Conservation (phyloP, 30 jellyfish, hydroid and myxozoan species). For the Clytia hemisphaerica region DNA sequence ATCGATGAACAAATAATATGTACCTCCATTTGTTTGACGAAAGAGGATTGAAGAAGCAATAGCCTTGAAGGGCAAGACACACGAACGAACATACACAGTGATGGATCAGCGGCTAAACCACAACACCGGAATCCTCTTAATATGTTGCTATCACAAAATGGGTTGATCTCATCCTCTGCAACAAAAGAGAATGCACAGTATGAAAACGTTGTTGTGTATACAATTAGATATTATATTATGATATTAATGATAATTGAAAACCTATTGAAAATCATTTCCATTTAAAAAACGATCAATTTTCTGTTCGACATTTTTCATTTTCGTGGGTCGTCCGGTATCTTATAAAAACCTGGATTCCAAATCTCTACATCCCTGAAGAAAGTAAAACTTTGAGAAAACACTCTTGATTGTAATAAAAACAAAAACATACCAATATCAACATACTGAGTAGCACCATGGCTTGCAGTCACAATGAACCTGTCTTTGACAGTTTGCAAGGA, state of each 20-base stretch:
- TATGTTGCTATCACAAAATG: slow-evolving; percentile 18
- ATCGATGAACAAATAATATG: no score
- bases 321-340: no score
- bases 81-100: slow-evolving; percentile 5
- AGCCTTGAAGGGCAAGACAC: slow-evolving; percentile 15
- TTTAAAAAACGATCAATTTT: no score
- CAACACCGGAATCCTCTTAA: slow-evolving; percentile 27
- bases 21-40: slow-evolving; percentile 38
- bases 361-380: no score
- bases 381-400: no score
- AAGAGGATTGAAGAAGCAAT: slow-evolving; percentile 10
- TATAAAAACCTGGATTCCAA: no score
- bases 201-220: no score
- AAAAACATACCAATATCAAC: slow-evolving; percentile 20
- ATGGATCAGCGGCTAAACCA: slow-evolving; percentile 7
- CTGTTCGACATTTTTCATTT: no score
- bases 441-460: slow-evolving; percentile 22
- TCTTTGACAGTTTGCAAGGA: slow-evolving; percentile 8
- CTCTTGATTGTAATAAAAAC: not conserved
- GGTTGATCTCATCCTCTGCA: slow-evolving; percentile 11
- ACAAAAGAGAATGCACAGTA: no score
- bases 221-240: no score
- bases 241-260: no score
- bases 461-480: slow-evolving; percentile 14
- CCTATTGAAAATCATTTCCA: no score